Base-by-base conservation (phyloP, 1,140 invertebrate genomes). In the Megalonaias nervosa region DNA sequence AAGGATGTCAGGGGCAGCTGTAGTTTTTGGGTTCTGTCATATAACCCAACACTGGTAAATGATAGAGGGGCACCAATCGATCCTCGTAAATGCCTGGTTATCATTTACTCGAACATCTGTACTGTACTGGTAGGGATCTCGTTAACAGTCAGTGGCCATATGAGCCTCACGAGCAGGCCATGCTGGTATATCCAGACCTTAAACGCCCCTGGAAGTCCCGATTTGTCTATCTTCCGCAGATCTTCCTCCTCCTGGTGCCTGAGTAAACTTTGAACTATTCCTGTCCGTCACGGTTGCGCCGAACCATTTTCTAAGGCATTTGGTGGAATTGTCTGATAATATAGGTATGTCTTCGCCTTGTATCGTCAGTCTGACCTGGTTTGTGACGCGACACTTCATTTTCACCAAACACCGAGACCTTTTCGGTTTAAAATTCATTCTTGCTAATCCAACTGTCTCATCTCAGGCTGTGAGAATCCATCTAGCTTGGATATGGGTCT, bases 41-140 rank as follows among this genome's bases (percentile, higher is more conserved):
- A 81, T 57, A 78, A 61, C 3, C 75, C 67, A n/a, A 81, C 16
- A n/a, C 17, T 56, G 59, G 74, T 72, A 57, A 80, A 77, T 19
- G 69, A 72, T 70, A 66, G 79, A 38, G 75, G 71, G 19, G 65
- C 23, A 19, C 62, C 71, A 15, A 67, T 23, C 55, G 62, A 59
- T 21, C 58, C 62, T n/a, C 59, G 26, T n/a, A 69, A n/a, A 67
- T 75, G 66, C 4, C 26, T 31, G 26, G 26, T 4, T 23, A 67
- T 67, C 66, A 67, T 26, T 48, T 38, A 23, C 12, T n/a, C 55
- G 6, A 21, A 67, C 23, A 2, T 21, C 21, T 75, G 38, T 17
- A 77, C 69, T 9, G 60, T 71, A 19, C 19, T 48, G 11, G 56
- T 62, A 14, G 56, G 71, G 58, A 69, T 56, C 23, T 73, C 65